Evolutionary conservation across 2,888 invertebrate species (phyloP).

Genomic region (Drosophila macrothrix): DNA sequence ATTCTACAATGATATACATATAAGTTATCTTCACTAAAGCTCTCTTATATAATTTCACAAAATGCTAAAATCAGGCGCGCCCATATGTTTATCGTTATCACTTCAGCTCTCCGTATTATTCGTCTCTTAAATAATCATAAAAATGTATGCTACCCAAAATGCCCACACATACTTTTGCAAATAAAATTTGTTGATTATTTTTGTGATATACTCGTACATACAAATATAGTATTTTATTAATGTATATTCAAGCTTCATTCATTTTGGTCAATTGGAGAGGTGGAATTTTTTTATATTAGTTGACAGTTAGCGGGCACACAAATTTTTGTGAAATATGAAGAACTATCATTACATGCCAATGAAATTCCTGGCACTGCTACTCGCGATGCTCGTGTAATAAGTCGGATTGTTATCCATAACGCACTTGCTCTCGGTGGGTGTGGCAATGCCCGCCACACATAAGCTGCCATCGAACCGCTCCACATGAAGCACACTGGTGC

Average conservation of each 20-base stretch:
- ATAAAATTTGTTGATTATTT: background rate
- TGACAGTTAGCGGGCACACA: background rate
- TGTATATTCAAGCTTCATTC: background rate
- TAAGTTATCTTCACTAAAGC: background rate
- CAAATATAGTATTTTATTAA: background rate
- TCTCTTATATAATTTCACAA: background rate
- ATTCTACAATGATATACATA: background rate
- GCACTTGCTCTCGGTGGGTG: constrained; percentile 39
- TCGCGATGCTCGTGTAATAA: background rate
- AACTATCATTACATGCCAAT: background rate
- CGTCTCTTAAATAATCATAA: background rate
- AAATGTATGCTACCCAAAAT: background rate
- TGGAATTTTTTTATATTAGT: background rate
- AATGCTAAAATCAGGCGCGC: background rate
- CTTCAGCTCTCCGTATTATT: background rate
- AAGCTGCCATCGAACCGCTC: constrained; percentile 18
- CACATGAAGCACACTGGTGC: constrained; percentile 50
- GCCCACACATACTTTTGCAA: background rate
- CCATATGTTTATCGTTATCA: background rate
- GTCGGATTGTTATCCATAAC: background rate
- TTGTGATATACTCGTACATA: background rate
- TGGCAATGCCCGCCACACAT: constrained; percentile 54
- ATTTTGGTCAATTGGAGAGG: too few relatives aligned
- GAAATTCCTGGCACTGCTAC: fast-evolving
- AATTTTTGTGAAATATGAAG: background rate